Percentiles rank a stretch among this genome's conserved stretches.
Evolutionary conservation across 2,888 invertebrate genomes (phyloP).

Genomic region (Coenonympha glycerion): DNA sequence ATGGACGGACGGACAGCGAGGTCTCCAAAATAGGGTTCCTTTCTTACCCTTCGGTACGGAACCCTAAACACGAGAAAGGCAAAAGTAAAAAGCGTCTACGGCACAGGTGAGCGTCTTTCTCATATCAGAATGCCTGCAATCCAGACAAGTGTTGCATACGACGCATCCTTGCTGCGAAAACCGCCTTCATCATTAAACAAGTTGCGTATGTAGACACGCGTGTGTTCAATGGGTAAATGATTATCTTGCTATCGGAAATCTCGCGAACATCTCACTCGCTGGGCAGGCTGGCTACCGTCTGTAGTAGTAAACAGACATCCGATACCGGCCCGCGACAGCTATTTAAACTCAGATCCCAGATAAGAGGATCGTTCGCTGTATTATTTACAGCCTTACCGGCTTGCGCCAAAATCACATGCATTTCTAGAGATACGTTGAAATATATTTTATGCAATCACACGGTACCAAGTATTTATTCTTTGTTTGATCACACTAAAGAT

Average conservation of each 20-base stretch:
- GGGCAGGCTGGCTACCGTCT: conserved; percentile 51
- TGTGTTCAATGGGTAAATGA: conserved; percentile 19
- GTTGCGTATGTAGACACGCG: conserved; percentile 8
- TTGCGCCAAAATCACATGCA: conserved; percentile 50
- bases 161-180: background rate
- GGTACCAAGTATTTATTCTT: no score
- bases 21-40: no score
- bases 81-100: no score
- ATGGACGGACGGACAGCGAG: no score
- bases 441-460: conserved; percentile 38
- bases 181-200: conserved; percentile 11
- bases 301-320: conserved; percentile 69
- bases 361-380: conserved; percentile 56
- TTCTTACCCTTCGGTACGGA: no score
- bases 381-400: conserved; percentile 55
- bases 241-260: conserved; percentile 43
- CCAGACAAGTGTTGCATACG: background rate
- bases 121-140: background rate
- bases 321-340: conserved; percentile 58
- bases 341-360: conserved; percentile 61
- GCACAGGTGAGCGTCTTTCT: no score
- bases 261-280: conserved; percentile 60
- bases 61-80: no score
- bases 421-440: conserved; percentile 10
- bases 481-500: background rate